A percentile compares a stretch with the other conserved stretches of the same genome.
Conservation (phyloP, 2,113 vertebrate species). For the Gila orcuttii region DNA sequence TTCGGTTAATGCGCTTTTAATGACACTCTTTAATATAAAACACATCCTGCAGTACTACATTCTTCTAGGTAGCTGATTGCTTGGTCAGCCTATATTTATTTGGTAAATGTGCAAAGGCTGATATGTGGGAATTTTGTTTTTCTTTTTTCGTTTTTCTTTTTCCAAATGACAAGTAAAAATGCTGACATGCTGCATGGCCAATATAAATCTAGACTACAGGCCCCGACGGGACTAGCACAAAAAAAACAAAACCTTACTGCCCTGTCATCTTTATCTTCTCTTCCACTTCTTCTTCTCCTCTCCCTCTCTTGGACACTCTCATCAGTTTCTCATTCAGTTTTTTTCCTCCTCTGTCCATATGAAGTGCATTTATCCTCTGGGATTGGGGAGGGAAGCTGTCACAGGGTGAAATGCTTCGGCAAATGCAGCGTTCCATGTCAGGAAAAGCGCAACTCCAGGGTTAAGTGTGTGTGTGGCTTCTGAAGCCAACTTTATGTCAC, state of each 20-base stretch:
- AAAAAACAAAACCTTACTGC: constrained; percentile 47
- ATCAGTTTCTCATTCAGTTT: constrained; percentile 40
- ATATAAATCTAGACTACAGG: neutral
- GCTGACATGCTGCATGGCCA: neutral
- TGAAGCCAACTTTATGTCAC: constrained; percentile 9
- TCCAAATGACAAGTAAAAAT: neutral
- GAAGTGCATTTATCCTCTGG: constrained; percentile 5
- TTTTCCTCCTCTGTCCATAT: constrained; percentile 5
- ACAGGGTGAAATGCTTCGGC: constrained; percentile 26
- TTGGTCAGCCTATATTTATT: neutral
- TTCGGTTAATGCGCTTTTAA: neutral
- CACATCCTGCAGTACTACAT: neutral
- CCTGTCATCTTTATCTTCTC: constrained; percentile 31
- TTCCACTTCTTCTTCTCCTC: constrained; percentile 57
- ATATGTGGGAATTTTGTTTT: neutral
- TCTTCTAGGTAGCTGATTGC: neutral
- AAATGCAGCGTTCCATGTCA: constrained; percentile 9
- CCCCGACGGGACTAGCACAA: neutral
- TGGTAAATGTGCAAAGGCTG: neutral
- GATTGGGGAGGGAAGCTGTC: constrained; percentile 20
- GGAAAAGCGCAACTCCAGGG: neutral
- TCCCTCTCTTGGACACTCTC: neutral
- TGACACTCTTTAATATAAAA: no score
- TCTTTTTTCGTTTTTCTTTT: neutral
- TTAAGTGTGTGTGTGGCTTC: neutral